A percentile compares a stretch with the other conserved stretches of the same genome.
phyloP scores from a whole-genome alignment of 2,797 vertebrate species.

The Gallinago solitaria region DNA sequence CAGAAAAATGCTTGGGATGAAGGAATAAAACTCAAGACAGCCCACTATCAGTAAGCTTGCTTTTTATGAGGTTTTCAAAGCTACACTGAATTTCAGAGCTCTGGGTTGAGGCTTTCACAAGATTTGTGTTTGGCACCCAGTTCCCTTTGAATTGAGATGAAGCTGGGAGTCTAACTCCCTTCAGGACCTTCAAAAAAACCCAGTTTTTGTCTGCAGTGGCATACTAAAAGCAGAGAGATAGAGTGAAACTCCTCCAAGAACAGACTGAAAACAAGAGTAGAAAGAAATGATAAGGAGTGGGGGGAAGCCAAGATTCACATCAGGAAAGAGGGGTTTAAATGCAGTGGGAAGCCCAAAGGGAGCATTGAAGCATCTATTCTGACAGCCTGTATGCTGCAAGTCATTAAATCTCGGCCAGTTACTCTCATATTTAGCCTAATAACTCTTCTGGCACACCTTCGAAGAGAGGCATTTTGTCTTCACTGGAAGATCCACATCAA shows the following conservation, averaged over 20 bases:
- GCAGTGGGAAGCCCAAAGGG: neutral
- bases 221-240: neutral
- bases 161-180: neutral
- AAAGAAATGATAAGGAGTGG: constrained; percentile 1
- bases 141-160: neutral
- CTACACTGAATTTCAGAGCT: neutral
- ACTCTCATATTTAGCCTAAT: neutral
- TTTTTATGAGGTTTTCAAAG: constrained; percentile 17
- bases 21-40: neutral
- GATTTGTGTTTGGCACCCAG: neutral
- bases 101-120: neutral
- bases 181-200: neutral
- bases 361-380: neutral
- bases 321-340: neutral
- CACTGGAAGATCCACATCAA: neutral
- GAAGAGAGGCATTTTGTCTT: neutral
- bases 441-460: neutral
- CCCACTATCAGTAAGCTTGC: neutral
- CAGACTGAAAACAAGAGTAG: neutral
- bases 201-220: neutral
- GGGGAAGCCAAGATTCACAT: constrained; percentile 6
- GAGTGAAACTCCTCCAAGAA: neutral
- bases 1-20: constrained; percentile 11
- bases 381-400: neutral
- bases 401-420: neutral